Conservation (phyloP, 2,113 vertebrate genomes). For the Cardinalis cardinalis region DNA sequence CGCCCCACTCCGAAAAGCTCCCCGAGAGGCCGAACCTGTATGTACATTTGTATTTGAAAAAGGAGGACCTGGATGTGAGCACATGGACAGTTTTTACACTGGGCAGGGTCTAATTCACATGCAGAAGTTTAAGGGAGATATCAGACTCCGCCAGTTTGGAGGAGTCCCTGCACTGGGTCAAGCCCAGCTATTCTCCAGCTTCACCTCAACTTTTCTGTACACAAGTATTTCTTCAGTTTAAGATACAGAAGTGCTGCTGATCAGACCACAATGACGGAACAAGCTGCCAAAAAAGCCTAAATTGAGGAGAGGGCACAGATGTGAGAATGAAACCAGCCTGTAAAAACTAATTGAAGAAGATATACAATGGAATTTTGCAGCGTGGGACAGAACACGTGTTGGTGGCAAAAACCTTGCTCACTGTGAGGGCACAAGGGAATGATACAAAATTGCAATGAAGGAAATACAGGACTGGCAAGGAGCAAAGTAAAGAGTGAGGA, state of each 20-base stretch:
- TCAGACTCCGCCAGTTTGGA: fast-evolving
- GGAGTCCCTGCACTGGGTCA: background rate
- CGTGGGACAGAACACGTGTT: fast-evolving
- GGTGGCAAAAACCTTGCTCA: background rate
- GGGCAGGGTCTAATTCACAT: fast-evolving
- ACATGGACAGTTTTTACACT: background rate
- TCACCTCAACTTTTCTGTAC: background rate
- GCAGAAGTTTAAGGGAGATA: background rate
- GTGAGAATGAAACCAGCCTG: background rate
- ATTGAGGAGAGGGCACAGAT: fast-evolving
- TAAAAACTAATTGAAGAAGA: background rate
- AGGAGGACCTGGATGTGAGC: background rate
- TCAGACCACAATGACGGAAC: background rate
- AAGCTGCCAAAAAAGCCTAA: background rate
- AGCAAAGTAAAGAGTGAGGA: background rate
- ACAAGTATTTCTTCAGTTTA: background rate
- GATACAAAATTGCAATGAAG: fast-evolving
- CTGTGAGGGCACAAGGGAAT: background rate
- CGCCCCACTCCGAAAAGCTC: fast-evolving
- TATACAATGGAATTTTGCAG: fast-evolving
- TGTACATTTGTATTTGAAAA: fast-evolving
- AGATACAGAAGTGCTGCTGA: background rate
- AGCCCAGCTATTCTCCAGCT: background rate
- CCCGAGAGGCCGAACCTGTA: background rate
- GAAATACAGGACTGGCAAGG: background rate